Percentiles rank a stretch among this genome's conserved stretches.
Evolutionary conservation across 2,797 vertebrate genomes (phyloP).

Genomic region (Pangasius sanitwongsei): DNA sequence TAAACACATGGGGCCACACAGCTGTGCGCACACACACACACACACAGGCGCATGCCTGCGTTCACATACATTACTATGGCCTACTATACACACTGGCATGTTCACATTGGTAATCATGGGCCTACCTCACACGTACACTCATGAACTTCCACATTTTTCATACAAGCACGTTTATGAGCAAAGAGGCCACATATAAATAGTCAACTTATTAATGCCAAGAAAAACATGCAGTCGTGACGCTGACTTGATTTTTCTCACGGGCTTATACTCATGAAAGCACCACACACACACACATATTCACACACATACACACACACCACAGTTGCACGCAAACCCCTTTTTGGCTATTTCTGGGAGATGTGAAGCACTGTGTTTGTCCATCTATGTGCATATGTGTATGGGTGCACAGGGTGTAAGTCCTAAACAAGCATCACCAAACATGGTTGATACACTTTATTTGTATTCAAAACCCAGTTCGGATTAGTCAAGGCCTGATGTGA

Average conservation of each 20-base stretch:
- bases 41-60: neutral
- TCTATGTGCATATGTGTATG: slow-evolving; percentile 19
- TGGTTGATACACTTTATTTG: slow-evolving; percentile 50
- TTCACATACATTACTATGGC: neutral
- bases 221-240: slow-evolving; percentile 38
- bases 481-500: neutral
- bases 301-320: slow-evolving; percentile 7
- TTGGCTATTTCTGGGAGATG: slow-evolving; percentile 29
- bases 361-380: slow-evolving; percentile 20
- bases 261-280: slow-evolving; percentile 17
- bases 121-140: slow-evolving; percentile 13
- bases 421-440: slow-evolving; percentile 26
- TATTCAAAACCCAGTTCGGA: neutral
- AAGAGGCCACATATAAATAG: slow-evolving; percentile 11
- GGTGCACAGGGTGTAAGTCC: neutral
- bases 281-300: neutral
- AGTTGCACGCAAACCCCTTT: slow-evolving; percentile 35
- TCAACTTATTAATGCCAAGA: slow-evolving; percentile 26
- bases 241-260: slow-evolving; percentile 41
- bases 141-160: slow-evolving; percentile 21
- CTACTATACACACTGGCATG: slow-evolving; percentile 13
- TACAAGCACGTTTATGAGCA: neutral
- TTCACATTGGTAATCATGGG: neutral
- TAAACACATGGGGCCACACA: slow-evolving; percentile 58
- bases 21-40: slow-evolving; percentile 36